phyloP scores from a whole-genome alignment of 2,113 vertebrate genomes.

The Carlito syrichta region DNA sequence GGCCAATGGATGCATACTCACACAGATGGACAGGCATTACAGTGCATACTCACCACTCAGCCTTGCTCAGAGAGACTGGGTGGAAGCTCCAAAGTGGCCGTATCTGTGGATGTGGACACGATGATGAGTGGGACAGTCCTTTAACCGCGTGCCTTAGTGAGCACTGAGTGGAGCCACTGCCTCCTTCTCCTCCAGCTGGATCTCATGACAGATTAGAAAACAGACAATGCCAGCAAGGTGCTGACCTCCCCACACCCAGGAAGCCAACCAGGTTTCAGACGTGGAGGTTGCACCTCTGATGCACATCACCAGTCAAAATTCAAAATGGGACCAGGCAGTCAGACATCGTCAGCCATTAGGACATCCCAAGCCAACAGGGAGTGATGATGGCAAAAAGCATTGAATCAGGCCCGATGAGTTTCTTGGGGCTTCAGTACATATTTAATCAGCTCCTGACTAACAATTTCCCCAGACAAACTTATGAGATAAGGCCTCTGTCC shows the following conservation, averaged over 20 bases:
- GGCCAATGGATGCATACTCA: accelerated
- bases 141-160: accelerated
- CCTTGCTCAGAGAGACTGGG: not conserved
- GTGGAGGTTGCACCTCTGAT: accelerated
- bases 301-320: accelerated
- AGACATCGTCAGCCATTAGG: not conserved
- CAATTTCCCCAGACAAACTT: not conserved
- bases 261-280: accelerated
- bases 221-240: accelerated
- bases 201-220: not conserved
- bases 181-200: too few relatives aligned
- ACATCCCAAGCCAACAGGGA: accelerated
- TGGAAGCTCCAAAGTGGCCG: not conserved
- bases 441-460: not conserved
- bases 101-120: not conserved
- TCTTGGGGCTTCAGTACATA: accelerated
- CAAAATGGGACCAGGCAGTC: too few relatives aligned
- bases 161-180: accelerated
- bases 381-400: accelerated
- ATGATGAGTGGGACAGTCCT: accelerated
- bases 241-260: not conserved
- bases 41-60: too few relatives aligned
- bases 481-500: not conserved
- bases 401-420: not conserved
- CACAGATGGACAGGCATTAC: accelerated